Evolutionary conservation across 2,113 vertebrate species (phyloP).

Genomic region (Dolichallabes microphthalmus): DNA sequence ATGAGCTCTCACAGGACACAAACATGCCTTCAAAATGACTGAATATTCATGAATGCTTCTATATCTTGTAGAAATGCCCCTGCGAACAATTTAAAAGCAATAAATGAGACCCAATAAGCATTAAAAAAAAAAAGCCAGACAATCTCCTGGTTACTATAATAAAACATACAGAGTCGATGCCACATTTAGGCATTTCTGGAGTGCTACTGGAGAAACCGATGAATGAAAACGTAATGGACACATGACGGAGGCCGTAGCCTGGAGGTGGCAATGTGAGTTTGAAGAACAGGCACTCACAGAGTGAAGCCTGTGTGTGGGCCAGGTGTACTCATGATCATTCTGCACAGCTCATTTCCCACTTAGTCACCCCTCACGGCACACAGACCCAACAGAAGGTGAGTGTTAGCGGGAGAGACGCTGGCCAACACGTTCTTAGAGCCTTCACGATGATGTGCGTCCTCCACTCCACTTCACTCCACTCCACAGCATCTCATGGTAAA

Average conservation of each 20-base stretch:
- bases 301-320: slow-evolving; percentile 58
- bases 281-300: neutral
- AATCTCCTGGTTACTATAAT: neutral
- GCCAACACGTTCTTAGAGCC: slow-evolving; percentile 30
- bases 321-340: slow-evolving; percentile 73
- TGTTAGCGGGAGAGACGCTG: slow-evolving; percentile 60
- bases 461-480: slow-evolving; percentile 43
- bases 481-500: neutral
- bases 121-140: neutral
- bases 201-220: neutral
- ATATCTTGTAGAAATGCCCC: neutral
- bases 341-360: slow-evolving; percentile 75
- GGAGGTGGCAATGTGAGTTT: slow-evolving; percentile 41
- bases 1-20: neutral
- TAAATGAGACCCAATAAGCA: neutral
- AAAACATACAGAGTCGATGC: neutral
- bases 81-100: neutral
- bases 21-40: neutral
- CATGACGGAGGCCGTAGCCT: slow-evolving; percentile 20
- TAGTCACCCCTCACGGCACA: slow-evolving; percentile 70
- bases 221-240: neutral
- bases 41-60: neutral
- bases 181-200: too few species aligned
- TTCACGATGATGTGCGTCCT: slow-evolving; percentile 53
- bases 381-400: slow-evolving; percentile 69